These are phyloP conservation scores for Sinhomidia bicolor DNA, from an alignment of 2,888 invertebrate species.

Conservation along the genomic window DNA sequence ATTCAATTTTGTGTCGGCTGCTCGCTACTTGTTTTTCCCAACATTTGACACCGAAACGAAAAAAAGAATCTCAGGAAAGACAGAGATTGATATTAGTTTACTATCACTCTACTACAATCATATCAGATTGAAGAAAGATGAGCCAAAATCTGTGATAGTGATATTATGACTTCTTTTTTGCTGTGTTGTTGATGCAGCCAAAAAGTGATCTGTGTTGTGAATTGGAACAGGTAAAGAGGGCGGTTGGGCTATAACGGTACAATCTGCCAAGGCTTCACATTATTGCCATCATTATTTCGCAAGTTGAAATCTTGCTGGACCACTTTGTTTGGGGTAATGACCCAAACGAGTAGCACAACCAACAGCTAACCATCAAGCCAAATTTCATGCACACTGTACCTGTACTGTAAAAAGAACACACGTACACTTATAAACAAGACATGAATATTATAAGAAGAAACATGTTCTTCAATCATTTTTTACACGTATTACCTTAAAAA, in stretches of 20 bases:
- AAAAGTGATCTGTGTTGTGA: conserved; percentile 22
- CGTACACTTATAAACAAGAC: conserved; percentile 3
- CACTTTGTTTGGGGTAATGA: conserved; percentile 78
- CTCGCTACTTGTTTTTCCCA: too few species aligned
- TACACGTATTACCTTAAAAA: conserved; percentile 67
- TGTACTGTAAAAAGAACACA: too few species aligned
- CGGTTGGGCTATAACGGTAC: conserved; percentile 75
- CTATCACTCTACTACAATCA: too few species aligned
- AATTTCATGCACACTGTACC: conserved; percentile 12
- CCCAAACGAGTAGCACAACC: conserved; percentile 70
- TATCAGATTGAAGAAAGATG: too few species aligned
- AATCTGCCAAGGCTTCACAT: conserved; percentile 58
- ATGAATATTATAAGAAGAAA: conserved; percentile 56
- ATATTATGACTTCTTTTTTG: neutral
- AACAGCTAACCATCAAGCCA: neutral
- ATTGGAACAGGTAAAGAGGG: conserved; percentile 74
- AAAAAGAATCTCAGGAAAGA: too few species aligned
- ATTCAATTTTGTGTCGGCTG: too few species aligned
- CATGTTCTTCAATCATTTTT: conserved; percentile 72
- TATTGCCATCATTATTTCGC: conserved; percentile 72
- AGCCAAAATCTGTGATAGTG: conserved; percentile 13
- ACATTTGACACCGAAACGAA: too few species aligned
- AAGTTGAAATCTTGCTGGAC: conserved; percentile 75
- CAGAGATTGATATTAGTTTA: too few species aligned
- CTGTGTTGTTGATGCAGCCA: neutral